Evolutionary conservation across 2,797 vertebrate genomes (phyloP).

Genomic region (Sardinella longiceps): DNA sequence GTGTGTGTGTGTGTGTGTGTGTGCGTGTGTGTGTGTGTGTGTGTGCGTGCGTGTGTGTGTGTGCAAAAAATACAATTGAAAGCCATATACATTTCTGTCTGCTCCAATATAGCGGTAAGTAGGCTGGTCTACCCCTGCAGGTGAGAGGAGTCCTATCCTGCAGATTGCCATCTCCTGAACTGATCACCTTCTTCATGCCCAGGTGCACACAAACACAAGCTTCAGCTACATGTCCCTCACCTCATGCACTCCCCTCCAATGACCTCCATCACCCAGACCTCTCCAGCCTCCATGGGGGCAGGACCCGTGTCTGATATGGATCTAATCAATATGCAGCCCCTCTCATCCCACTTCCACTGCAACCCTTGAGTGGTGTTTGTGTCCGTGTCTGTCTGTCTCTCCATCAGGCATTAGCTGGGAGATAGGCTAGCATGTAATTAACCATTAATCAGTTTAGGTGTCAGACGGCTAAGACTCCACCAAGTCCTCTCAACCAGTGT

Average conservation of each 20-base stretch:
- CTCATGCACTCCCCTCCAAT: background rate
- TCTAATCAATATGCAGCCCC: conserved; percentile 21
- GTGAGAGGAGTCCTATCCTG: background rate
- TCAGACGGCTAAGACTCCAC: background rate
- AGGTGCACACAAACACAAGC: background rate
- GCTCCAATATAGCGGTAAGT: background rate
- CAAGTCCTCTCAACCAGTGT: background rate
- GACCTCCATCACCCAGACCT: background rate
- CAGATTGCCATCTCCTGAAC: background rate
- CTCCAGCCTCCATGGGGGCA: background rate
- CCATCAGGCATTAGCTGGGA: background rate
- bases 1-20: conserved; percentile 11
- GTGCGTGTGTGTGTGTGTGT: conserved; percentile 12
- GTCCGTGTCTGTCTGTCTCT: background rate
- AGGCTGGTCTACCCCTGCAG: background rate
- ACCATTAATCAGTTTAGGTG: conserved; percentile 22
- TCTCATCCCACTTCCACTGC: background rate
- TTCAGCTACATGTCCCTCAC: no score
- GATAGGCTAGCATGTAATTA: background rate
- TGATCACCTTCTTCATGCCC: background rate
- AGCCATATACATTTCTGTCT: background rate
- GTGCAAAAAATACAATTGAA: background rate
- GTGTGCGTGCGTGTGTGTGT: conserved; percentile 1
- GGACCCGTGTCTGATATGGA: conserved; percentile 12
- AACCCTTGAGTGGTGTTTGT: background rate